Base-by-base conservation (phyloP, 1,140 invertebrate species). In the Euglossa dilemma region DNA sequence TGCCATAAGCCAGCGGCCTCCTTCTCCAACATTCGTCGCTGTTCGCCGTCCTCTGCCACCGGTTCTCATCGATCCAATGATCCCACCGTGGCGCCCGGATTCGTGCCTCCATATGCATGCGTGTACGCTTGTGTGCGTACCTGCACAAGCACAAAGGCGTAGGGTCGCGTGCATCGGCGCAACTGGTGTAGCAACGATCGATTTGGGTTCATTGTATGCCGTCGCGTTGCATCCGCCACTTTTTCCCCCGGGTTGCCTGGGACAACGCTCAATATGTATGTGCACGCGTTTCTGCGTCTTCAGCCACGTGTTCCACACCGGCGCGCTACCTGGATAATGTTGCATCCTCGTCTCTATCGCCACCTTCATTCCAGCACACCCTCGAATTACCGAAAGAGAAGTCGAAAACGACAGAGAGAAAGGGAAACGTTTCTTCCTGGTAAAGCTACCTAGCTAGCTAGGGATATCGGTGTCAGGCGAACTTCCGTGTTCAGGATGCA, bases 141-240 rank as follows among this genome's bases (percentile, higher is more conserved):
- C 63, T 16, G 43, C 66, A 50, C 67, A 50, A 63, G 9, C 14
- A 71, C 18, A 14, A 6, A 12, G 69, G 36, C 36, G 36, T 36
- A 1, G 36, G 28, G 7, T 83, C 66, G 81, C 73, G 74, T 86
- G 74, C 78, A 76, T 47, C 80, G 23, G 73, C 52, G 77, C 64
- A 85, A 81, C 75, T 61, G 71, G 63, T 75, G 83, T 67, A 66
- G 54, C 57, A 28, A n/a, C 85, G 85, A 90, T 90, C 88, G 85
- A 89, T 90, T 80, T 56, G 72, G 85, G 85, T 90, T 90, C 84
- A 71, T 79, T 88, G 52, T 78, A 86, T 86, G 89, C 67, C 6
- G 61, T 72, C 1, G 61, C 36, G 63, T 73, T 28, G 71, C 75
- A 77, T 86, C 45, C 63, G 52, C 59, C 43, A 86, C 71, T 77